These are phyloP conservation scores for Mus spicilegus DNA, from an alignment of 2,113 vertebrate species.

Conservation along the genomic window DNA sequence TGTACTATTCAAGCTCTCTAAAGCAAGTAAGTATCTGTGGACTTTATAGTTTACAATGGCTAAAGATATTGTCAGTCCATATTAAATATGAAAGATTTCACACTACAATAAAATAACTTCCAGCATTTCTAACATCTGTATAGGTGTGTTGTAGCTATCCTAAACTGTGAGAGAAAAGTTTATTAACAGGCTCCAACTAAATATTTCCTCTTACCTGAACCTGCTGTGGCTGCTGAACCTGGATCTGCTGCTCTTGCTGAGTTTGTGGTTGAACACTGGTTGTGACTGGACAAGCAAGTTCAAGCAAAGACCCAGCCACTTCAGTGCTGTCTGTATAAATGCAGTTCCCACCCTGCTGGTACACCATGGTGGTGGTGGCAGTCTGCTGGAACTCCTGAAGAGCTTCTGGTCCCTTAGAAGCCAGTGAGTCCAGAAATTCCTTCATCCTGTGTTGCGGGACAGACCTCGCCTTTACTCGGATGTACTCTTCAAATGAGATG, in stretches of 20 bases:
- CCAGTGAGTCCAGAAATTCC: slow-evolving; percentile 98
- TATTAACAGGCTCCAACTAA: not conserved
- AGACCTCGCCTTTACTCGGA: slow-evolving; percentile 97
- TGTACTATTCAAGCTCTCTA: slow-evolving; percentile 18
- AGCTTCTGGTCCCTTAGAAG: slow-evolving; percentile 96
- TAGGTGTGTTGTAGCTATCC: not conserved
- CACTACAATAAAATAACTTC: slow-evolving; percentile 6
- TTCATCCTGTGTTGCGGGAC: slow-evolving; percentile 99
- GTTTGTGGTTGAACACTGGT: slow-evolving; percentile 90
- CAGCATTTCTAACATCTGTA: not conserved
- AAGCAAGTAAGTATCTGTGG: slow-evolving; percentile 6
- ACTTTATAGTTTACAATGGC: slow-evolving; percentile 3
- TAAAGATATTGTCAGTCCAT: not conserved
- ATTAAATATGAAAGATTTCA: slow-evolving; percentile 8
- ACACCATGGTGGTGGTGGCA: slow-evolving; percentile 94
- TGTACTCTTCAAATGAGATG: slow-evolving; percentile 99
- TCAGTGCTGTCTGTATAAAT: slow-evolving; percentile 99
- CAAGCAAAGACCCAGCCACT: slow-evolving; percentile 98
- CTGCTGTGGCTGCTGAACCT: slow-evolving; percentile 90
- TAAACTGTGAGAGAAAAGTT: slow-evolving; percentile 16
- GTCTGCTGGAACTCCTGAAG: slow-evolving; percentile 98
- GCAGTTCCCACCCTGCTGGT: slow-evolving; percentile 96
- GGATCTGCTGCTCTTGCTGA: slow-evolving; percentile 89
- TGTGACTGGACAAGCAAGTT: slow-evolving; percentile 98
- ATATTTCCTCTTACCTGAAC: slow-evolving; percentile 87